Base-by-base conservation (phyloP, 2,888 invertebrate genomes). In the Mystacides longicornis region DNA sequence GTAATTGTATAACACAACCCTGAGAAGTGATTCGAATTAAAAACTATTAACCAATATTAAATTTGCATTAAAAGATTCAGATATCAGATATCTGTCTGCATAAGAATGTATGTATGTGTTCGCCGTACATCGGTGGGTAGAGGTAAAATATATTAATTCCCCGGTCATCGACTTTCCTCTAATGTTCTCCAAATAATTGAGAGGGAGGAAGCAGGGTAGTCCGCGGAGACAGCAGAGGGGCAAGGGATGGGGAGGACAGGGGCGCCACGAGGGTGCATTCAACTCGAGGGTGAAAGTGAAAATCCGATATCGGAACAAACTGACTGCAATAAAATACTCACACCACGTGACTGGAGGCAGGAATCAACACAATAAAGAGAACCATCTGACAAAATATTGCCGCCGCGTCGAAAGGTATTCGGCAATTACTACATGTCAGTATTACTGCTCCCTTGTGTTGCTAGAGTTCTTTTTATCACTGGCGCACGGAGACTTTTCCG, bases 261-360 rank as follows among this genome's bases (percentile, higher is more conserved):
- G 68, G 59, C 71, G 71, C 72, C 71, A 69, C 67, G 9, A 53
- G 65, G 70, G 76, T 75, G 74, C 76, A 75, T 75, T 75, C 76
- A 75, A 74, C 76, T 74, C 74, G 49, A 52, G 49, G 65, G 65
- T 67, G 74, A 75, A 75, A 75, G 74, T 71, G 74, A 74, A 72
- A 72, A 67, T 68, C 57, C 60, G 58, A 60, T 60, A 60, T 58
- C 58, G 50, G 52, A 58, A 56, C 58, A 53, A 54, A 54, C 54
- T 57, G 54, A 51, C 46, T 60, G 60, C 60, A 60, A 51, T 52
- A 51, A 51, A 42, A 49, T 42, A 42, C 48, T 31, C 51, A 18
- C 16, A 49, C 56, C 52, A 49, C 55, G 51, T 50, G 47, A 48
- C 54, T 42, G 52, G 16, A 18, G 23, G 23, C 48, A 48, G 23